Evolutionary conservation across 2,113 vertebrate species (phyloP), one percentile per base, ranked within the genome.

Genomic region (Saguinus midas): DNA sequence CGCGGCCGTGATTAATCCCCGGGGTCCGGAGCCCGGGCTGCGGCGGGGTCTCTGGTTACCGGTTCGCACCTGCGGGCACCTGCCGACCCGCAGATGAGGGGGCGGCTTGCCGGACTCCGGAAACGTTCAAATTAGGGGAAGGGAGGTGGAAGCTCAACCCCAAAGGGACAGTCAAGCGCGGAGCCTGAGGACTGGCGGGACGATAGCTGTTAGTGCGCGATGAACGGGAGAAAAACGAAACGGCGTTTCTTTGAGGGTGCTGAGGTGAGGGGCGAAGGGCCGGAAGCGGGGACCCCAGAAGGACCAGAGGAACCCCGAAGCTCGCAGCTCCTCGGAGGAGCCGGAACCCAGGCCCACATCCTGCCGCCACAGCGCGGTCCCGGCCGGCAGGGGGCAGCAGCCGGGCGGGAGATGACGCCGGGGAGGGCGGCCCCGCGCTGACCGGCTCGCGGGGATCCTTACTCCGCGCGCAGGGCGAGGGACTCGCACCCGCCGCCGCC

Each of bases 401-500:
- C 35, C 70, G 75, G 97, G 90, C 96, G 88, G 97, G 80, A 82
- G 96, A 92, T 66, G 37, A 40, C 37, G 92, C 58, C 57, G 0
- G 40, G 29, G 9, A 27, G 43, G 35, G 16, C 23, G 32, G 40
- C 50, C 64, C 52, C 8, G 72, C 43, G 61, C 48, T 12, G 17
- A n/a, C 35, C 17, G 3, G 73, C 75, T 90, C n/a, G 21, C 72
- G 10, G 64, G 91, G 70, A 81, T 13, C 32, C 76, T 89, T 27
- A 0, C 12, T 45, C 81, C 21, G 82, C 73, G 97, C 86, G 97
- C 92, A 70, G 94, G 95, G 95, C 98, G 98, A 98, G 97, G 98
- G 97, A 84, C 97, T 98, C 97, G 93, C 98, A 98, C 99, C 98
- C 97, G 97, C 98, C 98, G 97, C 87, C 97, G 98, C 98, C 98